phyloP scores from a whole-genome alignment of 2,113 vertebrate genomes.

The Gobio gobio region DNA sequence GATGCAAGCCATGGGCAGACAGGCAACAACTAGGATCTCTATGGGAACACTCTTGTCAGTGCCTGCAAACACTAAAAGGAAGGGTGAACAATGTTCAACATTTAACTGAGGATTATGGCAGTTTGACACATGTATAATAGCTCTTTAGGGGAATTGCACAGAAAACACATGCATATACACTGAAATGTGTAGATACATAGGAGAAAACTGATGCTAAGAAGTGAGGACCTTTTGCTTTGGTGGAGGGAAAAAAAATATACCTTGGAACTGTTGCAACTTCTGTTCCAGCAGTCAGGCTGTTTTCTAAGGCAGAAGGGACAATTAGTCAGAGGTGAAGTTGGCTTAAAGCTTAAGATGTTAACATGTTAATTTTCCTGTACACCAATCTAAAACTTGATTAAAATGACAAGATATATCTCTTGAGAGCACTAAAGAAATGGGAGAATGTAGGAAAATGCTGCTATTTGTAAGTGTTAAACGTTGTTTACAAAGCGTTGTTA shows the following conservation, averaged over 20 bases:
- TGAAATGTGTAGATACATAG: conserved; percentile 45
- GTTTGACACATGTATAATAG: too few species aligned
- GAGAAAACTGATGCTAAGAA: conserved; percentile 39
- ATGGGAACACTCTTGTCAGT: too few species aligned
- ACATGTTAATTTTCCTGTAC: conserved; percentile 4
- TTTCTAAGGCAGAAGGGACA: conserved; percentile 29
- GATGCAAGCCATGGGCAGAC: too few species aligned
- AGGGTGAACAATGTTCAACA: too few species aligned
- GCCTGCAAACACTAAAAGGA: too few species aligned
- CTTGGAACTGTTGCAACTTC: conserved; percentile 28
- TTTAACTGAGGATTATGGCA: too few species aligned
- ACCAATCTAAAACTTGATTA: background rate
- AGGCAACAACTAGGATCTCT: too few species aligned
- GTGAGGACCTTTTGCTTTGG: conserved; percentile 42
- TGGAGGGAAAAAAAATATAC: conserved; percentile 44
- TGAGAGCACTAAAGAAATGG: too few species aligned
- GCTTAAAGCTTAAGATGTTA: background rate
- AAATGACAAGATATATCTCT: too few species aligned
- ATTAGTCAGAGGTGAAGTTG: background rate
- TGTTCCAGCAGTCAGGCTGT: conserved; percentile 34
- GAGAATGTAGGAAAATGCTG: too few species aligned
- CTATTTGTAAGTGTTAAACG: too few species aligned
- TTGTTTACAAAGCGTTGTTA: too few species aligned
- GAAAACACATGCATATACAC: background rate
- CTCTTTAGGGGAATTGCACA: background rate